Conservation (phyloP, 2,113 vertebrate genomes). For the Platichthys flesus region DNA sequence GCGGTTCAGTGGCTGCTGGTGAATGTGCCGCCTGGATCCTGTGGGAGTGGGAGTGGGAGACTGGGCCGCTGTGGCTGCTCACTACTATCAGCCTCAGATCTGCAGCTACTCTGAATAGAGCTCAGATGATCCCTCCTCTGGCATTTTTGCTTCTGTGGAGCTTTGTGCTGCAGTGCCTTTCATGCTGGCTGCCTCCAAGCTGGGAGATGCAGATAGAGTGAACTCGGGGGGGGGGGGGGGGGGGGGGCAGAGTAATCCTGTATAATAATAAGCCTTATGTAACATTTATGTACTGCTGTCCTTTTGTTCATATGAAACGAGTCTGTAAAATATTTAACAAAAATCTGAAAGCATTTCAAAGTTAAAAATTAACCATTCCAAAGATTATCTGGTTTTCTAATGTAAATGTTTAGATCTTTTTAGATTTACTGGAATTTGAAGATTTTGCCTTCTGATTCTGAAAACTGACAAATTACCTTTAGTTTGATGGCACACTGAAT, state of each 20-base stretch:
- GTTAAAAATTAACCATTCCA: too few relatives aligned
- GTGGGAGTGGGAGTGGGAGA: conserved; percentile 48
- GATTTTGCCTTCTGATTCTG: too few relatives aligned
- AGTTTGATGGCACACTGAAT: too few relatives aligned
- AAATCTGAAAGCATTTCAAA: too few relatives aligned
- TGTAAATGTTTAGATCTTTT: too few relatives aligned
- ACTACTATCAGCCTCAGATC: conserved; percentile 58
- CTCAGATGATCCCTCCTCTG: conserved; percentile 50
- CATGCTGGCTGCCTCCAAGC: conserved; percentile 22
- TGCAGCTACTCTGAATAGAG: background rate
- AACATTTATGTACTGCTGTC: background rate
- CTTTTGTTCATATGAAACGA: too few relatives aligned
- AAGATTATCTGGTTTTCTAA: too few relatives aligned
- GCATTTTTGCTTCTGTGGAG: conserved; percentile 56
- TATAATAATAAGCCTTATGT: too few relatives aligned
- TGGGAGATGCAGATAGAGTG: conserved; percentile 34
- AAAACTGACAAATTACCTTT: too few relatives aligned
- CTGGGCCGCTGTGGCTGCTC: conserved; percentile 26
- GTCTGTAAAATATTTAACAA: too few relatives aligned
- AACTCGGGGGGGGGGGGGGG: conserved; percentile 17
- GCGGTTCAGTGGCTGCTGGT: conserved; percentile 1
- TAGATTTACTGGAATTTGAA: too few relatives aligned
- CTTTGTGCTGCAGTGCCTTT: conserved; percentile 62
- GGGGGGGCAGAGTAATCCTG: too few relatives aligned
- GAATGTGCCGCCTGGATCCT: conserved; percentile 10